Base-by-base conservation (phyloP, 2,888 invertebrate genomes). In the Conomelus anceps region DNA sequence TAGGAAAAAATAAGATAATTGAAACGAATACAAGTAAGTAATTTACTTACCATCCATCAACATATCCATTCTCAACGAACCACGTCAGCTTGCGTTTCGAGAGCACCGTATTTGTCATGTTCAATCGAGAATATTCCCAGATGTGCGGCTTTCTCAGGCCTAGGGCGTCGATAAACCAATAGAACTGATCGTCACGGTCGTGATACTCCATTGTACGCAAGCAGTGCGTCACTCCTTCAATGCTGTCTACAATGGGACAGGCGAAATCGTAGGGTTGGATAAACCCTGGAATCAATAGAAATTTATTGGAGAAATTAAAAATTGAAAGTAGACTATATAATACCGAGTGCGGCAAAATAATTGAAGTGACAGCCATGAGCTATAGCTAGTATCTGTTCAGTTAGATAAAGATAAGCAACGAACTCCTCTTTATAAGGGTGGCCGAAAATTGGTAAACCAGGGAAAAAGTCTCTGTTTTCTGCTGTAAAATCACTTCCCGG, bases 231-330 rank as follows among this genome's bases (percentile, higher is more conserved):
- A 99, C 99, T 89, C 97, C 97, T 94, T 99, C 99, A 88, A 99
- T 95, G 22, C 98, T 97, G 94, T 99, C 99, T 88, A 99, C 99
- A 92, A 99, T 99, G 0, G 99, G 99, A 93, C 99, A 99, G 0
- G 99, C 99, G 94, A 99, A 99, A 94, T 99, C 99, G 93, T 99
- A 99, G 0, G n/a, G 99, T 99, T 23, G 99, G 99, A 93, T 99
- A 99, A 0, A 99, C 99, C 92, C 98, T 98, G 93, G 22, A 94
- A 93, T 63, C 41, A 89, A 13, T 22, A 24, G 22, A 26, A 34
- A 88, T 41, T 22, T n/a, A 22, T n/a, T 22, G 17, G 23, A 23
- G 23, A 20, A 9, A 85, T 22, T 17, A 85, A 85, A 86, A 86
- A 22, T 7, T 86, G 22, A 26, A 26, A 26, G 11, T 7, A 26